These are phyloP conservation scores for Mythimna ferrago DNA, from an alignment of 2,888 invertebrate species.

Conservation along the genomic window DNA sequence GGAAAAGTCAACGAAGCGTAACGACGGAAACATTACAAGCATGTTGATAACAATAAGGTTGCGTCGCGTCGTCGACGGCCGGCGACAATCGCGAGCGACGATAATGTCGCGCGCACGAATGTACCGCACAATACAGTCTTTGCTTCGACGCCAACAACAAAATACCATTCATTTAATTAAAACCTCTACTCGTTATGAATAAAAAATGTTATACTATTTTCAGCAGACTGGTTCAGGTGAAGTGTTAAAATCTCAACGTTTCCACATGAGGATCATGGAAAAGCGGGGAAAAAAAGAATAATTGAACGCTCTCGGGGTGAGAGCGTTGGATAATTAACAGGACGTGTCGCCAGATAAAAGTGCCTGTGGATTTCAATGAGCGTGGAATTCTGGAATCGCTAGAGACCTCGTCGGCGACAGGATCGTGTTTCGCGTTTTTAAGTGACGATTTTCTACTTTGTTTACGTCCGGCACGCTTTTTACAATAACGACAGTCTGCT, in stretches of 20 bases:
- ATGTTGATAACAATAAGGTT: constrained; percentile 69
- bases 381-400: constrained; percentile 79
- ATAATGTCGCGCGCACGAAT: constrained; percentile 64
- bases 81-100: constrained; percentile 57
- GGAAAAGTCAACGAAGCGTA: constrained; percentile 69
- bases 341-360: constrained; percentile 89
- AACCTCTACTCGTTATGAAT: constrained; percentile 80
- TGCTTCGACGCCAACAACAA: constrained; percentile 74
- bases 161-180: constrained; percentile 88
- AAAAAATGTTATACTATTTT: constrained; percentile 83
- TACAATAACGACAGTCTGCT: constrained; percentile 75
- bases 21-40: constrained; percentile 74
- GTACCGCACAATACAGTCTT: constrained; percentile 71
- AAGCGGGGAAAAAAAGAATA: constrained; percentile 85
- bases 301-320: constrained; percentile 87
- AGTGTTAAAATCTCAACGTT: constrained; percentile 90
- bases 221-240: constrained; percentile 87
- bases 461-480: constrained; percentile 77
- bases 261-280: constrained; percentile 87
- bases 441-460: constrained; percentile 84
- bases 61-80: constrained; percentile 45
- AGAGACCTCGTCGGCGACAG: constrained; percentile 74
- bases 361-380: constrained; percentile 87
- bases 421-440: constrained; percentile 81
- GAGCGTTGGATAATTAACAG: constrained; percentile 90